Evolutionary conservation across 2,888 invertebrate species (phyloP), one percentile per base, ranked within the genome.

Genomic region (Lepidochrysops patricia): DNA sequence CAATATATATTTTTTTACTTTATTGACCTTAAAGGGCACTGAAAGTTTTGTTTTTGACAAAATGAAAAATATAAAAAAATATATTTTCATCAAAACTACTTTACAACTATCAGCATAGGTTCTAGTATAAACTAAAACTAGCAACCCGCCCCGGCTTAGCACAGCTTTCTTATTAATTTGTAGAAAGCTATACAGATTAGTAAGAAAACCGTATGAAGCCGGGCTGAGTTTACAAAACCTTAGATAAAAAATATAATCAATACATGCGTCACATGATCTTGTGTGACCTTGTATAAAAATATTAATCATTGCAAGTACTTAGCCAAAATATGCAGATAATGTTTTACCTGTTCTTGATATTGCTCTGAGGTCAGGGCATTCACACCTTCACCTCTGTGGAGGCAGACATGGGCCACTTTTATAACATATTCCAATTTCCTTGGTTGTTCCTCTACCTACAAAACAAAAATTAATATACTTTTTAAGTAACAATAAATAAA

Each of bases 351-450:
- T 80, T 92, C 92, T 70, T 90, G 89, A 77, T 92, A 94, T 78
- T 91, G 91, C 86, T 97, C 97, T 23, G 96, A 93, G 69, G 94
- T 95, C 66, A 95, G 91, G 74, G 92, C 84, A 48, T 89, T 90
- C 67, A 90, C 90, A 60, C 90, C 79, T 70, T 88, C 88, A 69
- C 91, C 91, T 74, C 93, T 91, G 84, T 96, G 94, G 72, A 97
- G 93, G 87, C 97, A 97, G 70, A 95, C 92, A 79, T 97, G 95
- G 65, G 97, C 95, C 61, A 97, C 95, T 86, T 95, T 95, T 76
- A 99, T 98, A 57, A 99, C 97, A 90, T 98, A 97, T 87, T 99
- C 98, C 80, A 99, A 84, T 89, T 99, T 99, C 57, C 98, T 90
- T 0, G 99, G 99, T 82, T 98, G 98, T 79, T 99, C 99, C 87